Evolutionary conservation across 2,113 vertebrate genomes (phyloP), one percentile per base, ranked within the genome.

Genomic region (Campylomormyrus tamandua): DNA sequence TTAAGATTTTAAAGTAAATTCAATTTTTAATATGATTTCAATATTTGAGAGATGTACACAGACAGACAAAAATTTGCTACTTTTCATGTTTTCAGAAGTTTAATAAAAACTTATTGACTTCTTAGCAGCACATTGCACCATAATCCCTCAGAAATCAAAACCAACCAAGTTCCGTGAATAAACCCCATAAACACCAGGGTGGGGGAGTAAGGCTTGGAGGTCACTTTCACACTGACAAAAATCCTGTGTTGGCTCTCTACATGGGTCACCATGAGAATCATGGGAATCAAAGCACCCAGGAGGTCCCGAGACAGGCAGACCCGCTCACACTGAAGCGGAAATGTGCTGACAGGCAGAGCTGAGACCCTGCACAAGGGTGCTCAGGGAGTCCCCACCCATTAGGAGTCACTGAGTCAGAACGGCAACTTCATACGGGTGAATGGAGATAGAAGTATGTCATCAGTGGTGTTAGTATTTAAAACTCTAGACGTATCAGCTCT

Each of bases 281-380:
- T 39, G 74, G 42, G 48, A 9, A 49, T 19, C 13, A 17, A 70
- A 31, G n/a, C 11, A 31, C 5, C 2, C 24, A 7, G 11, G 10
- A 6, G 39, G 19, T 27, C 62, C 42, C 2, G 7, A 1, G 83
- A 84, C 83, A 31, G 13, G n/a, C 9, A n/a, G 58, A 70, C 24
- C 17, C 24, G 11, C 45, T 21, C 39, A 42, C 87, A 27, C 80
- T 83, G 90, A 90, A 87, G 85, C 87, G 52, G 70, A 7, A 31
- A 15, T 15, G 91, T 52, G 62, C 90, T 90, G 92, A 90, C 88
- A 88, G 91, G 58, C 52, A 56, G 62, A 50, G 80, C 89, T 91
- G 80, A 89, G 90, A 84, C 58, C 21, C 91, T 17, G 27, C 87
- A 62, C 89, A 31, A 62, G 21, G 58, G 58, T 8, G 24, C 88